Evolutionary conservation across 2,113 vertebrate species (phyloP).

Genomic region (Hippopotamus amphibius): DNA sequence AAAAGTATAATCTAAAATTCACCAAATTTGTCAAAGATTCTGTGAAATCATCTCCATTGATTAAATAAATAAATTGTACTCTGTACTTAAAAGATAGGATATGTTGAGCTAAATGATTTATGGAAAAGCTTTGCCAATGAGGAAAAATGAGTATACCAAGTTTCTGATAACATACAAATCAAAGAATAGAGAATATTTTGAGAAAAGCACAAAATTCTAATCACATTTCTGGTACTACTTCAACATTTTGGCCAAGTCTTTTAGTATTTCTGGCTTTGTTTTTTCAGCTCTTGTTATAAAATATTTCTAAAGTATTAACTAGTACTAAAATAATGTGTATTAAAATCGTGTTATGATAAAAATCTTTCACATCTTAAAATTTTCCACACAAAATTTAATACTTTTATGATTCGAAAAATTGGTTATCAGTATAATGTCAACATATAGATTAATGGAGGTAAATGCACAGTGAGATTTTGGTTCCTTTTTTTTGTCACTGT

Average conservation of each 20-base stretch:
- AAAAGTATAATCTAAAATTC: slow-evolving; percentile 20
- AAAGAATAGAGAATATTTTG: background rate
- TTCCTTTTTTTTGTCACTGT: background rate
- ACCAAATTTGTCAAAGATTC: background rate
- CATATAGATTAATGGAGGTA: background rate
- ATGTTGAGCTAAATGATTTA: background rate
- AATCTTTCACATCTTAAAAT: background rate
- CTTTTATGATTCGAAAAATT: background rate
- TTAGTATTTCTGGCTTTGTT: slow-evolving; percentile 7
- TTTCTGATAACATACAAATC: background rate
- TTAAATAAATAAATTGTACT: background rate
- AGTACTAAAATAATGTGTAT: background rate
- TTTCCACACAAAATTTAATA: background rate
- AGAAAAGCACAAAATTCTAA: background rate
- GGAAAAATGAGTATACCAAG: background rate
- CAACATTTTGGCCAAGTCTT: slow-evolving; percentile 41
- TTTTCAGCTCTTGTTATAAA: slow-evolving; percentile 8
- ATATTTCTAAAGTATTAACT: slow-evolving; percentile 25
- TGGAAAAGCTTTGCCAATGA: slow-evolving; percentile 28
- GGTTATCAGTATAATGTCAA: background rate
- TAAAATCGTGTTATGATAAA: background rate
- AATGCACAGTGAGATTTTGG: background rate
- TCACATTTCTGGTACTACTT: background rate
- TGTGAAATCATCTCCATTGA: background rate
- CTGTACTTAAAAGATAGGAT: background rate